These are phyloP conservation scores for Palythoa heliodiscus DNA, from an alignment of 92 coral and sea anemone genomes.

Conservation along the genomic window DNA sequence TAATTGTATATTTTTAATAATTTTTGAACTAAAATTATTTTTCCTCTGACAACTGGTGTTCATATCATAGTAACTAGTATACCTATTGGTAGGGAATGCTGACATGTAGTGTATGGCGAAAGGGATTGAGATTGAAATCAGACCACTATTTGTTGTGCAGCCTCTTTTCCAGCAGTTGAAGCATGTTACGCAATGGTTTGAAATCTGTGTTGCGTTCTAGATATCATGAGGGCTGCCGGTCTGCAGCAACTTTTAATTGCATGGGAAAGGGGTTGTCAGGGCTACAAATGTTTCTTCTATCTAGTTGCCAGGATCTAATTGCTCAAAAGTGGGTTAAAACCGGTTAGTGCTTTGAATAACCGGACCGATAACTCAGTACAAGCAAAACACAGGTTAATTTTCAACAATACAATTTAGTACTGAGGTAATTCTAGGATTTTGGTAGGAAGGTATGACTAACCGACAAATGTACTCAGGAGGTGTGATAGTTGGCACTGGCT, in stretches of 20 bases:
- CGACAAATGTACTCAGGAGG: slow-evolving; percentile 38
- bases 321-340: slow-evolving; percentile 43
- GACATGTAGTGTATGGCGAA: slow-evolving; percentile 49
- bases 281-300: slow-evolving; percentile 36
- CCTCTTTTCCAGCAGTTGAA: too few species aligned
- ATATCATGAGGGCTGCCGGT: slow-evolving; percentile 43
- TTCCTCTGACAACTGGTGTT: too few species aligned
- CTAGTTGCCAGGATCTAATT: slow-evolving; percentile 46
- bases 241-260: slow-evolving; percentile 49
- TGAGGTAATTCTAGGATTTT: slow-evolving; percentile 36
- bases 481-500: slow-evolving; percentile 48
- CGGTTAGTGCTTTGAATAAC: slow-evolving; percentile 39
- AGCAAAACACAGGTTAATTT: slow-evolving; percentile 48
- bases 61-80: too few species aligned
- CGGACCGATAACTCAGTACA: slow-evolving; percentile 28
- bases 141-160: too few species aligned
- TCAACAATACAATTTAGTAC: slow-evolving; percentile 42
- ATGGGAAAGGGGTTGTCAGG: slow-evolving; percentile 47
- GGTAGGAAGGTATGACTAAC: slow-evolving; percentile 47
- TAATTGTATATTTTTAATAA: too few species aligned
- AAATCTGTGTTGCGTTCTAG: slow-evolving; percentile 46
- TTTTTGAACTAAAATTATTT: too few species aligned
- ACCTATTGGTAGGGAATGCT: slow-evolving; percentile 49
- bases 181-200: slow-evolving; percentile 37
- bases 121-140: slow-evolving; percentile 49